Percentiles rank a stretch among this genome's conserved stretches.
phyloP scores from a whole-genome alignment of 2,797 vertebrate genomes.

The Amblyraja radiata region DNA sequence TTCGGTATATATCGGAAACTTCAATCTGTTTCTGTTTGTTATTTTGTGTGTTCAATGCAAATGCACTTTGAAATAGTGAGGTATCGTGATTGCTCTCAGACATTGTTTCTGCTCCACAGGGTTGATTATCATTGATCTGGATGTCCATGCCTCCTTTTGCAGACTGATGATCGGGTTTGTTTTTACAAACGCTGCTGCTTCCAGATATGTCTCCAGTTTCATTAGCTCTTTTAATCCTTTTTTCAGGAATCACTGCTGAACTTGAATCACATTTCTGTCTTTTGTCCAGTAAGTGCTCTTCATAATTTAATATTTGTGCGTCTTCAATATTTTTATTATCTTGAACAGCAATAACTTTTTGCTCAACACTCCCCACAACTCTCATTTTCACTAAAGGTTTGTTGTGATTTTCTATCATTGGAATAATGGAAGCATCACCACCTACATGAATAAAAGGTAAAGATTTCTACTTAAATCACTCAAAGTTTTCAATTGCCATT shows the following conservation, averaged over 20 bases:
- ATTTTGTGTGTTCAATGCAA: not conserved
- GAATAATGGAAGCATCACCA: slow-evolving; percentile 90
- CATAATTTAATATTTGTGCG: not conserved
- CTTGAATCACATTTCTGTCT: not conserved
- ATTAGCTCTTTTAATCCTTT: not conserved
- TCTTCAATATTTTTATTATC: not conserved
- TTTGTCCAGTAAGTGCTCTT: not conserved
- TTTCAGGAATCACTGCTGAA: not conserved
- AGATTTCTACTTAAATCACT: slow-evolving; percentile 3
- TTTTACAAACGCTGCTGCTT: not conserved
- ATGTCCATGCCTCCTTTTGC: not conserved
- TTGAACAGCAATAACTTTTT: not conserved
- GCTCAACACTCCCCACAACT: slow-evolving; percentile 36
- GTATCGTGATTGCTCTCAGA: not conserved
- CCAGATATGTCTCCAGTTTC: not conserved
- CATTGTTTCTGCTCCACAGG: not conserved
- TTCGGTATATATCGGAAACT: slow-evolving; percentile 69
- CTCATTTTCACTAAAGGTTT: slow-evolving; percentile 55
- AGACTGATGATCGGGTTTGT: not conserved
- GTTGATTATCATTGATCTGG: not conserved
- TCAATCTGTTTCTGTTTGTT: not conserved
- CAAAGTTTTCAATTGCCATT: not conserved
- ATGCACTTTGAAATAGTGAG: not conserved
- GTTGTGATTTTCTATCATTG: slow-evolving; percentile 57
- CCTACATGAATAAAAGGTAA: slow-evolving; percentile 55